Evolutionary conservation across 2,888 invertebrate genomes (phyloP).

Genomic region (Elgonia sp.): DNA sequence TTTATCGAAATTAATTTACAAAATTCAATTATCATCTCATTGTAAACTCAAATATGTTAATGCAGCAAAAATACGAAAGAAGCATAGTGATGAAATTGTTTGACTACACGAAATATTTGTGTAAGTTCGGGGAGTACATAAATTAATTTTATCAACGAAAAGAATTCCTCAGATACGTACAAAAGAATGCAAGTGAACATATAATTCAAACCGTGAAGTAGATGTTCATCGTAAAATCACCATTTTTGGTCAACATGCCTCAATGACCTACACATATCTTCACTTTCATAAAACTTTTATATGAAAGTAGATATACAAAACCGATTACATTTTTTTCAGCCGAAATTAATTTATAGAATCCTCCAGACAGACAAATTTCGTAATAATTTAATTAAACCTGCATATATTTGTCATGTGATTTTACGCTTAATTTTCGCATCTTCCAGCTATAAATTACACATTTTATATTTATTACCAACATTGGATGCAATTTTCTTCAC

Average conservation of each 20-base stretch:
- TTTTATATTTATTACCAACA: slow-evolving; percentile 21
- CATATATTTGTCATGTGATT: neutral
- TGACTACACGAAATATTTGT: neutral
- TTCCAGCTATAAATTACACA: slow-evolving; percentile 4
- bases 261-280: slow-evolving; percentile 18
- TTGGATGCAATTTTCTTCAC: slow-evolving; percentile 31
- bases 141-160: slow-evolving; percentile 22
- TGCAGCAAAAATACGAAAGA: no score
- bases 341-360: neutral
- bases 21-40: no score
- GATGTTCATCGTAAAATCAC: slow-evolving; percentile 6
- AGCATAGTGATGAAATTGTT: neutral
- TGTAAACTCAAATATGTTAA: no score
- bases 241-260: slow-evolving; percentile 12
- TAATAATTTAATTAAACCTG: slow-evolving; percentile 18
- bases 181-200: neutral
- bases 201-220: slow-evolving; percentile 1
- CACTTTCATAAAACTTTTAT: slow-evolving; percentile 25
- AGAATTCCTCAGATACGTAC: slow-evolving; percentile 12
- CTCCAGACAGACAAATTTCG: neutral
- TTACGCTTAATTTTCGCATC: neutral
- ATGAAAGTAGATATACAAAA: slow-evolving; percentile 18
- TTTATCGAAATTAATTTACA: no score
- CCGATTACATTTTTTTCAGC: neutral
- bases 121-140: neutral